phyloP scores from a whole-genome alignment of 1,140 invertebrate species.

The Pseudomyrmex cubaensis region DNA sequence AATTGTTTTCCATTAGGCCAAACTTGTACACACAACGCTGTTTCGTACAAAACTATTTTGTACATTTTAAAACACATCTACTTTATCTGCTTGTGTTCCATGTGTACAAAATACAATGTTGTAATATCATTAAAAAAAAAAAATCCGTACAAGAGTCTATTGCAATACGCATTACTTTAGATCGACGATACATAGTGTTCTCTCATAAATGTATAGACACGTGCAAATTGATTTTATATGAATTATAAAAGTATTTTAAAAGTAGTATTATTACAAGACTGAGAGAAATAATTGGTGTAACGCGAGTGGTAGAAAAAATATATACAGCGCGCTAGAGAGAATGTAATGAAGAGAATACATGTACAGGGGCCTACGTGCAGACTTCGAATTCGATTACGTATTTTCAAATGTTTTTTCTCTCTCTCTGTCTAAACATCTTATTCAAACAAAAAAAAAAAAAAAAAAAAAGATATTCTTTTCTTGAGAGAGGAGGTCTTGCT shows the following conservation, averaged over 20 bases:
- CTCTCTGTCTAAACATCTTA: no score
- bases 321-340: slow-evolving; percentile 53
- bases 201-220: slow-evolving; percentile 52
- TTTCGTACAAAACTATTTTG: slow-evolving; percentile 27
- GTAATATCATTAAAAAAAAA: slow-evolving; percentile 29
- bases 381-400: slow-evolving; percentile 10
- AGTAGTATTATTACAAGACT: slow-evolving; percentile 82
- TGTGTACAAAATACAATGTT: slow-evolving; percentile 25
- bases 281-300: slow-evolving; percentile 72
- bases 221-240: slow-evolving; percentile 55
- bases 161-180: slow-evolving; percentile 40
- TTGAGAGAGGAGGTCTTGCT: background rate
- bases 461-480: slow-evolving; percentile 48
- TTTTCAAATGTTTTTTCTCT: slow-evolving; percentile 7
- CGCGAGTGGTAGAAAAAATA: slow-evolving; percentile 57
- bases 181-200: slow-evolving; percentile 38
- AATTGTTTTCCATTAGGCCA: slow-evolving; percentile 54
- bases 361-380: slow-evolving; percentile 32
- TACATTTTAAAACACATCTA: background rate
- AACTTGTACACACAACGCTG: slow-evolving; percentile 14
- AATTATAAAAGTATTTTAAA: slow-evolving; percentile 77
- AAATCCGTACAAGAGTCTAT: slow-evolving; percentile 33
- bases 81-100: slow-evolving; percentile 33
- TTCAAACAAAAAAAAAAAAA: background rate
- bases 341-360: slow-evolving; percentile 47